Evolutionary conservation across 2,797 vertebrate species (phyloP).

Genomic region (Sphenodon punctatus): DNA sequence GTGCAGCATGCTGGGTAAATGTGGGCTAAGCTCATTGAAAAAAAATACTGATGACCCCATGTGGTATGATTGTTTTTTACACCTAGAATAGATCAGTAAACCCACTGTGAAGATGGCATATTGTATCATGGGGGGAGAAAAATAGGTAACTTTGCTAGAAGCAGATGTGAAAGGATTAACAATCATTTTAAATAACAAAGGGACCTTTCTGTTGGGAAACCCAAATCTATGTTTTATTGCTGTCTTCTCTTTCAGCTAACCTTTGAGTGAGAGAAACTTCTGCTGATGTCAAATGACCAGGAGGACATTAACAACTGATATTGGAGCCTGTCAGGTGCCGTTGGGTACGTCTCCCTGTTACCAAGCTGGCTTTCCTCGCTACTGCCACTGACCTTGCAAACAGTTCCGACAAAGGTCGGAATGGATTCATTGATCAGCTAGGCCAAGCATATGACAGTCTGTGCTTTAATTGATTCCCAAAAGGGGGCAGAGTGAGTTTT

Average conservation of each 20-base stretch:
- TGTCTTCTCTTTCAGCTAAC: conserved; percentile 80
- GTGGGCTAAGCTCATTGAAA: too few species aligned
- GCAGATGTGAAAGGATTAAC: conserved; percentile 64
- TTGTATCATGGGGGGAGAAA: conserved; percentile 34
- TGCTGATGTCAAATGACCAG: conserved; percentile 89
- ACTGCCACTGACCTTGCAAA: conserved; percentile 81
- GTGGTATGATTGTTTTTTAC: conserved; percentile 34
- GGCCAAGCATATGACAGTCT: conserved; percentile 86
- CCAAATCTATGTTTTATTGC: conserved; percentile 30
- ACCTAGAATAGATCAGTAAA: conserved; percentile 52
- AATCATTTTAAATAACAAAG: conserved; percentile 63
- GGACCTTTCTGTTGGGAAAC: conserved; percentile 45
- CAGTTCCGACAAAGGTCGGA: conserved; percentile 80
- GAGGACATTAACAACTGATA: conserved; percentile 87
- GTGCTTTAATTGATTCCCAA: conserved; percentile 88
- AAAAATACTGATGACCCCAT: too few species aligned
- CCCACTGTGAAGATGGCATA: conserved; percentile 31
- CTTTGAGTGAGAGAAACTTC: conserved; percentile 87
- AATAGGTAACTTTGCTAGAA: conserved; percentile 18
- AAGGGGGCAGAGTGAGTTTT: conserved; percentile 84
- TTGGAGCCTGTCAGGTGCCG: conserved; percentile 80
- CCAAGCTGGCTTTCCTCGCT: conserved; percentile 65
- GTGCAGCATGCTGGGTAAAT: too few species aligned
- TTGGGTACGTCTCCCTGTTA: conserved; percentile 76
- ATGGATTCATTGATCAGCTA: conserved; percentile 88